Base-by-base conservation (phyloP, 2,113 vertebrate species). In the Sinocyclocheilus maitianheensis region DNA sequence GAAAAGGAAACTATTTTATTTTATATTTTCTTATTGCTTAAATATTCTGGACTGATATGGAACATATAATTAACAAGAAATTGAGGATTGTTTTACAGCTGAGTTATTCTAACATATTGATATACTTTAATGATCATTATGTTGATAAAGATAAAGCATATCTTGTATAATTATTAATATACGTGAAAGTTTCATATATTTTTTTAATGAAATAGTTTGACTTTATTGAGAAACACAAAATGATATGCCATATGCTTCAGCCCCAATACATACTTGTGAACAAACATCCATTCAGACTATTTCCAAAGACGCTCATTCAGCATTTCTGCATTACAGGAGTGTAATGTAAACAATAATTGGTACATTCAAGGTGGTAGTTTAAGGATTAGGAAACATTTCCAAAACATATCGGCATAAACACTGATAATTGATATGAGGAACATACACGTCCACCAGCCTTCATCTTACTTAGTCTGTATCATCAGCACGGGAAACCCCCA, bases 221-320 rank as follows among this genome's bases (percentile, higher is more conserved):
- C 43, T 43, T 43, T 43, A 43, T 43, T 43, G 43, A 43, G 43
- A 85, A 63, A 72, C 37, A 80, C 12, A 87, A 67, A 76, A 46
- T 30, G 81, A 62, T 53, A 48, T 75, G 85, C 51, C 63, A 63
- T 77, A 78, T 83, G 78, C 69, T 48, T 60, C 51, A 58, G 30
- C 5, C 60, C 22, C 60, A 2, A 81, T n/a, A 30, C 62, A 81
- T 48, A 24, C 40, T 81, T 81, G n/a, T 48, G 11, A 43, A 43
- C 24, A 51, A 51, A 37, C 30, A 40, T 22, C 6, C 14, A 30
- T 20, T 67, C 43, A 58, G 24, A 18, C 40, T 18, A 10, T 51
- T 81, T 63, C 22, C 37, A 48, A 43, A 43, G 8, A 69, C n/a
- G 18, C 8, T 69, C 9, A 34, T 34, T 18, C 62, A 69, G 40